phyloP scores from a whole-genome alignment of 2,797 vertebrate genomes.

The Chelonia mydas region DNA sequence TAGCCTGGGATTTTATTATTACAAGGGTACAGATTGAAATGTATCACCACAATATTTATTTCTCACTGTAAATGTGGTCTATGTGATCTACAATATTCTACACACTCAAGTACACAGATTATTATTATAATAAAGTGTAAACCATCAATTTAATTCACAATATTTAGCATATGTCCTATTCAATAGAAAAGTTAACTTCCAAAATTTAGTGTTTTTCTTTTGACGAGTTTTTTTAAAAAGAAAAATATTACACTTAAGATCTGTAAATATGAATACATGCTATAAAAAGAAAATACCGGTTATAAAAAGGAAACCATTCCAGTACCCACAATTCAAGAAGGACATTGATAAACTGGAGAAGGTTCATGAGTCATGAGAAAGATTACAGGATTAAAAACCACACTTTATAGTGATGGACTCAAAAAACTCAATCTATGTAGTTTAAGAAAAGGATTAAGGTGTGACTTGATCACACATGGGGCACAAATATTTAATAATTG shows the following conservation, averaged over 20 bases:
- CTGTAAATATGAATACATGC: background rate
- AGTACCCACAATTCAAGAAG: background rate
- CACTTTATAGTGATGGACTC: too few relatives aligned
- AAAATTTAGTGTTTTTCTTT: background rate
- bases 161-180: background rate
- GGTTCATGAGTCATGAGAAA: background rate
- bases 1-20: background rate
- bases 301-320: too few relatives aligned
- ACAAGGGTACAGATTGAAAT: background rate
- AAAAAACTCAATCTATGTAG: background rate
- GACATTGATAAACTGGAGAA: background rate
- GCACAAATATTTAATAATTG: background rate
- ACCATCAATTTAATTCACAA: background rate
- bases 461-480: background rate
- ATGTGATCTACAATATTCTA: background rate
- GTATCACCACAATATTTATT: background rate
- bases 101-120: background rate
- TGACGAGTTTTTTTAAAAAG: accelerated
- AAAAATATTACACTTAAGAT: background rate
- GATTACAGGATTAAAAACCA: background rate
- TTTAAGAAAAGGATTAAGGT: background rate
- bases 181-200: background rate
- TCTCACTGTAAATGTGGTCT: background rate
- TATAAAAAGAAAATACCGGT: background rate
- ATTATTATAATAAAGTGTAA: background rate